Conservation (phyloP, 2,797 vertebrate genomes). For the Poeciliopsis infans region DNA sequence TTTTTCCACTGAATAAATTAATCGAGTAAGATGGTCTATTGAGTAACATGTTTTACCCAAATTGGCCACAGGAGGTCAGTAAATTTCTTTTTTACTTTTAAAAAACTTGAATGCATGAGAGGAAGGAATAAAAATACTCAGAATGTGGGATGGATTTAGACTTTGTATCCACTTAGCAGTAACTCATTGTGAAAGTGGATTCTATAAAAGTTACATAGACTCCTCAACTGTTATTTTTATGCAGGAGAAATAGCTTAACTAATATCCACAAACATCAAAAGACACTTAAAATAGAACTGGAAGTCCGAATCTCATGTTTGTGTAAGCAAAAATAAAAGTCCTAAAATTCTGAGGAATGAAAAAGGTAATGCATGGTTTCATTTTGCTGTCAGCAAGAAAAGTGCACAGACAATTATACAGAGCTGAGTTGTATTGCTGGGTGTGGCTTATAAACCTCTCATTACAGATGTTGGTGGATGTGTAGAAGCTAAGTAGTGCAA, state of each 20-base stretch:
- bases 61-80: constrained; percentile 5
- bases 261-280: neutral
- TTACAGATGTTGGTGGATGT: neutral
- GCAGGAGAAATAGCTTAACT: neutral
- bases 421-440: neutral
- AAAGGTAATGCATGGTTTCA: neutral
- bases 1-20: neutral
- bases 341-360: neutral
- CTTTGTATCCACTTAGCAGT: neutral
- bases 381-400: neutral
- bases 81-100: neutral
- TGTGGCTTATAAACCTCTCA: neutral
- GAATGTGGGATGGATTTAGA: neutral
- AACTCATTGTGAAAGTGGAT: neutral
- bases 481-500: neutral
- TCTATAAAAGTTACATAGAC: neutral
- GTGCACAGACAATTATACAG: neutral
- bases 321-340: neutral
- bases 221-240: neutral
- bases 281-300: neutral
- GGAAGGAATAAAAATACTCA: neutral
- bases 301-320: neutral
- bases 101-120: neutral
- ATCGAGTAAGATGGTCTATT: neutral
- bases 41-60: neutral